Conservation (phyloP, 2,113 vertebrate species). For the Murina feae region DNA sequence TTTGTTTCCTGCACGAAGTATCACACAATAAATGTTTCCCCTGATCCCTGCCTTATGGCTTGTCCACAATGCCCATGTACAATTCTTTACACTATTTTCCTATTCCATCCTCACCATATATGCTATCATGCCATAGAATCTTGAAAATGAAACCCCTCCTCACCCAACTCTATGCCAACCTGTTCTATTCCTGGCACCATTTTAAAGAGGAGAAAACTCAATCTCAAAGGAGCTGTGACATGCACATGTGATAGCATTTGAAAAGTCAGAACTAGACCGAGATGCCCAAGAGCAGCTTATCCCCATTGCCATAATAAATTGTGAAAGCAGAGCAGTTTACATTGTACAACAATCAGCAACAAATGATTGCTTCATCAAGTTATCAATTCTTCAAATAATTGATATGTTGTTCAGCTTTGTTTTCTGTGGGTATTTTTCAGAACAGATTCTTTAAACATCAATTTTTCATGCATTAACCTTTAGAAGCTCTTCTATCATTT, state of each 20-base stretch:
- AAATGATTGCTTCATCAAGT: not conserved
- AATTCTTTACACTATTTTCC: not conserved
- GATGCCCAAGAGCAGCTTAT: not conserved
- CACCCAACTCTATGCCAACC: accelerated
- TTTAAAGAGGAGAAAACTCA: not conserved
- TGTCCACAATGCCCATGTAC: not conserved
- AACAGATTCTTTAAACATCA: not conserved
- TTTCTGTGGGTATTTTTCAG: not conserved
- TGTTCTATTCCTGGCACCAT: not conserved
- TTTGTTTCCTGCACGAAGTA: not conserved
- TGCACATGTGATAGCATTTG: not conserved
- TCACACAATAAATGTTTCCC: not conserved
- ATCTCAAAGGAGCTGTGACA: not conserved
- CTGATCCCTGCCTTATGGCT: not conserved
- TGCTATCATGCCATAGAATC: not conserved
- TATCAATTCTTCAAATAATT: not conserved
- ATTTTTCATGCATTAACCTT: not conserved
- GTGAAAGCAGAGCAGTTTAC: not conserved
- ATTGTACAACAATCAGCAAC: not conserved
- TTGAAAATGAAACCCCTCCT: not conserved
- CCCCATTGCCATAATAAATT: not conserved
- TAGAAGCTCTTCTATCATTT: not conserved
- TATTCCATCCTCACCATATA: not conserved
- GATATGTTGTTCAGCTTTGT: not conserved
- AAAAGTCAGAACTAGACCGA: not conserved